Base-by-base conservation (phyloP, 1,140 invertebrate species). In the Babylonia areolata region DNA sequence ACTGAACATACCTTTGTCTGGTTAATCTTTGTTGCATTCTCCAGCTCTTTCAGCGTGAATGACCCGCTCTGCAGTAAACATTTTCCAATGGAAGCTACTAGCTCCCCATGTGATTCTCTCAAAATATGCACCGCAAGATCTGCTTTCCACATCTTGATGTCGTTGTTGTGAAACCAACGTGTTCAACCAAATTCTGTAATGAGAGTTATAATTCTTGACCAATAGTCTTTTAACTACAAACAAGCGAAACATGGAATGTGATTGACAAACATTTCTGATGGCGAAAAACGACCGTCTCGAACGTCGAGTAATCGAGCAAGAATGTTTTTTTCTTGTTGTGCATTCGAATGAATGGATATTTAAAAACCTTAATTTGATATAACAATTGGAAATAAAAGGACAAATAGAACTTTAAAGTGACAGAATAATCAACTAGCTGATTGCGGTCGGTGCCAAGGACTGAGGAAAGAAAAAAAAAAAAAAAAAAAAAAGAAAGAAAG, bases 71-170 rank as follows among this genome's bases (percentile, higher is more conserved):
- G 95, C 91, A 96, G 96, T 85, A 97, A 94, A 93, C 96, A 95
- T 81, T 95, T 93, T 9, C 95, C 96, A 15, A 97, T 96, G 91
- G 95, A 94, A 91, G 96, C 95, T 2, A 97, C 96, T 85, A 96
- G 95, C 88, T 96, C 94, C 35, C 97, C 97, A 94, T 97, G 97
- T 92, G 96, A 96, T 93, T 97, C 96, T 40, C 94, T 93, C 37
- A 97, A 94, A 89, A 97, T 96, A 86, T 95, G 94, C 33, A 71
- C 23, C 39, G 80, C 85, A n/a, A 90, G 71, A 28, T 86, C 77
- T 73, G 80, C 64, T 84, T 88, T 87, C 15, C 37, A 23, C 75
- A 77, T 77, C 17, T 20, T 77, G 15, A 77, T 17, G 23, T 15
- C 75, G 11, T 23, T 3, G 9, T 3, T n/a, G n/a, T n/a, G n/a